Evolutionary conservation across 2,888 invertebrate species (phyloP).

Genomic region (Chrysodeixis includens): DNA sequence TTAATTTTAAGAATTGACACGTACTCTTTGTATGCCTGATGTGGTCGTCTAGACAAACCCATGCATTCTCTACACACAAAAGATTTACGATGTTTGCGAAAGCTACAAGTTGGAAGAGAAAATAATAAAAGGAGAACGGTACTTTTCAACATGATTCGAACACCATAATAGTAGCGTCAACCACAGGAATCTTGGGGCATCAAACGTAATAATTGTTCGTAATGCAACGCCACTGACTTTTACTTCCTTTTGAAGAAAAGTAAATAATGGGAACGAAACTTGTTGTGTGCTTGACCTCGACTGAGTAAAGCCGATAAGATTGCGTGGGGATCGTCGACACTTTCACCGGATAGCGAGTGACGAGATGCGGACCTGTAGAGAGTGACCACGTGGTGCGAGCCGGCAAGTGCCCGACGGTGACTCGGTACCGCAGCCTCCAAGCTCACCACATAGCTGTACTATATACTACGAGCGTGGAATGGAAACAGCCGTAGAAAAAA

Average conservation of each 20-base stretch:
- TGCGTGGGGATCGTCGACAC: slow-evolving; percentile 73
- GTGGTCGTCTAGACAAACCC: slow-evolving; percentile 6
- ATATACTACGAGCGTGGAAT: no score
- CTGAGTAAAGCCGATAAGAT: slow-evolving; percentile 70
- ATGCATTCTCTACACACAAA: slow-evolving; percentile 31
- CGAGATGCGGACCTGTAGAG: slow-evolving; percentile 54
- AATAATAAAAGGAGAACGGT: slow-evolving; percentile 24
- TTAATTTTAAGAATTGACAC: slow-evolving; percentile 10
- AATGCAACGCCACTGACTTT: slow-evolving; percentile 67
- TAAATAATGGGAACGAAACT: slow-evolving; percentile 77
- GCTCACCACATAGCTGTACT: no score
- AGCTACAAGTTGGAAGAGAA: slow-evolving; percentile 16
- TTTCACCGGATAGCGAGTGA: slow-evolving; percentile 72
- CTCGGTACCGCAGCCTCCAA: no score
- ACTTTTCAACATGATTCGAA: slow-evolving; percentile 9
- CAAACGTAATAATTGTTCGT: slow-evolving; percentile 34
- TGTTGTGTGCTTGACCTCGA: slow-evolving; percentile 81
- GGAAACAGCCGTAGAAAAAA: no score
- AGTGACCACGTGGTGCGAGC: slow-evolving; percentile 52
- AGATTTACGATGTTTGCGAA: slow-evolving; percentile 20
- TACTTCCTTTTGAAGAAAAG: slow-evolving; percentile 79
- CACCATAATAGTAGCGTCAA: slow-evolving; percentile 1
- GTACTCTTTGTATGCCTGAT: slow-evolving; percentile 2
- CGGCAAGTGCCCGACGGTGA: no score
- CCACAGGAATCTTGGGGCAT: slow-evolving; percentile 32